Percentiles rank a stretch among this genome's conserved stretches.
Conservation (phyloP, 2,888 invertebrate species). For the Drosophila affinis region DNA sequence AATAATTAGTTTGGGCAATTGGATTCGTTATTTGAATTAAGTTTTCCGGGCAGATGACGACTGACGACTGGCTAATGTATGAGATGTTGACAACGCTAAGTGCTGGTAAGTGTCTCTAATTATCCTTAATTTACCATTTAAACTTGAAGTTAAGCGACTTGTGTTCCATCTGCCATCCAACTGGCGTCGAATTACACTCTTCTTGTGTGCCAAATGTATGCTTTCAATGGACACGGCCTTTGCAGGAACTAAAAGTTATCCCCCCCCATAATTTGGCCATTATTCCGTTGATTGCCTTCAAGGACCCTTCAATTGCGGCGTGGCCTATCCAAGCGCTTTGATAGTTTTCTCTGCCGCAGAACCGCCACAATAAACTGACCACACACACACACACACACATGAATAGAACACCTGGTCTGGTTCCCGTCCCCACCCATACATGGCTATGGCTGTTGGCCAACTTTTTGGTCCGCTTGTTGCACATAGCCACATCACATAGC, state of each 20-base stretch:
- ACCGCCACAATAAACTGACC: slow-evolving; percentile 34
- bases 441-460: slow-evolving; percentile 49
- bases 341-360: slow-evolving; percentile 1
- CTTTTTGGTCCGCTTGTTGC: slow-evolving; percentile 56
- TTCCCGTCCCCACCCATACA: slow-evolving; percentile 10
- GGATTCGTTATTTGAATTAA: slow-evolving; percentile 37
- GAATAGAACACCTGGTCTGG: background rate
- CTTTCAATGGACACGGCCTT: no score
- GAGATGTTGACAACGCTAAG: slow-evolving; percentile 30
- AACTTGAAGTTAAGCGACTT: slow-evolving; percentile 9
- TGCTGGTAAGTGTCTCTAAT: slow-evolving; percentile 29
- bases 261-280: background rate
- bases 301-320: background rate
- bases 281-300: slow-evolving; percentile 22
- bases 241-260: background rate
- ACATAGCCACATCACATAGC: slow-evolving; percentile 32
- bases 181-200: background rate
- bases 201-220: background rate
- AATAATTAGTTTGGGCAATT: slow-evolving; percentile 11
- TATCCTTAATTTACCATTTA: slow-evolving; percentile 22
- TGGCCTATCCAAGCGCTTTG: background rate
- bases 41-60: slow-evolving; percentile 27
- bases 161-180: background rate
- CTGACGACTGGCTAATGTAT: slow-evolving; percentile 23
- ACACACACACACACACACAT: background rate